Percentiles rank a stretch among this genome's conserved stretches.
Conservation (phyloP, 2,113 vertebrate genomes). For the Hemibagrus wyckioides region DNA sequence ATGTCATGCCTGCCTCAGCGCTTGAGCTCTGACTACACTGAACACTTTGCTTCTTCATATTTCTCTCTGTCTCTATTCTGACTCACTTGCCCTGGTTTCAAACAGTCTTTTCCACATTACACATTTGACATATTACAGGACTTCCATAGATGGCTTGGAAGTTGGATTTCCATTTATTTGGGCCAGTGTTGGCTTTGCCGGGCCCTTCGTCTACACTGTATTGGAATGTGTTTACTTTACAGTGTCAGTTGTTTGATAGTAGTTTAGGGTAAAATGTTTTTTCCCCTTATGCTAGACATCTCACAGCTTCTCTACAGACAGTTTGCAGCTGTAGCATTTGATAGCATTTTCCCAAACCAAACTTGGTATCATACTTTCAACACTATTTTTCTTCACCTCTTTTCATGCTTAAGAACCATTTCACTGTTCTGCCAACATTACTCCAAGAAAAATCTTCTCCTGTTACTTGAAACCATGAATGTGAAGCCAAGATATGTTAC, state of each 20-base stretch:
- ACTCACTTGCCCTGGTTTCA: conserved; percentile 13
- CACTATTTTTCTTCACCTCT: background rate
- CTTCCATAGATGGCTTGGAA: conserved; percentile 50
- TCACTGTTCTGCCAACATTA: background rate
- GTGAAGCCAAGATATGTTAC: background rate
- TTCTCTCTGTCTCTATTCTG: background rate
- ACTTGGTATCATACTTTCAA: conserved; percentile 20
- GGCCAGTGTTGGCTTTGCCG: conserved; percentile 26
- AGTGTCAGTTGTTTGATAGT: conserved; percentile 50
- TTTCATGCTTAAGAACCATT: conserved; percentile 8
- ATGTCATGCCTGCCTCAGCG: conserved; percentile 43
- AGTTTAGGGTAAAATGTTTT: conserved; percentile 45
- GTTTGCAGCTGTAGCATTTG: conserved; percentile 48
- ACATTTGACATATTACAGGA: conserved; percentile 26
- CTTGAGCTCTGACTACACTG: conserved; percentile 52
- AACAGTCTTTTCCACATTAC: background rate
- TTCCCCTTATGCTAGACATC: conserved; percentile 45
- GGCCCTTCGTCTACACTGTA: conserved; percentile 11
- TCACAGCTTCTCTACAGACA: conserved; percentile 38
- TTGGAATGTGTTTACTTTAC: conserved; percentile 54
- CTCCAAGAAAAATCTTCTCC: background rate
- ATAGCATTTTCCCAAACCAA: conserved; percentile 39
- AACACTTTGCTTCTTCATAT: conserved; percentile 44
- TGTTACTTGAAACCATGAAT: background rate
- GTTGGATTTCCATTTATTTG: conserved; percentile 31